Base-by-base conservation (phyloP, 2,888 invertebrate species). In the Eulithis testata region DNA sequence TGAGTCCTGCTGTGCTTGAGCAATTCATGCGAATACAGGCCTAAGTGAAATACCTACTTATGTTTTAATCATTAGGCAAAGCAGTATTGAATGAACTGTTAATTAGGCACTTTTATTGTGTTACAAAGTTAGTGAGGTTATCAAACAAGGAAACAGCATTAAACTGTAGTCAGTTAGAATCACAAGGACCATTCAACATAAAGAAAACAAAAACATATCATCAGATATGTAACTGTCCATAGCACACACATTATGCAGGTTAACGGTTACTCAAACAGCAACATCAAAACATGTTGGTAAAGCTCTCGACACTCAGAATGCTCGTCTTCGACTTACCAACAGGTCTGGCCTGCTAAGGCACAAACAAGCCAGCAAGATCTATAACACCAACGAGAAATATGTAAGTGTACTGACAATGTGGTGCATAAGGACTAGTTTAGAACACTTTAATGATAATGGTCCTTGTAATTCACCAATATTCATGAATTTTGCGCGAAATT, bases 361-460 rank as follows among this genome's bases (percentile, higher is more conserved):
- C 95, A 95, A 94, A 94, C 95, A 95, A 95, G 95, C 95, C 95
- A 95, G 94, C 94, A 95, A 95, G 93, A 95, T 95, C 95, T 95
- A 95, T 93, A 95, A 95, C 94, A 94, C 91, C 92, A 94, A 94
- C 88, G 85, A 91, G 86, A 91, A 89, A 88, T 81, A 88, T 84
- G 80, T 90, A 81, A 91, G 89, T 75, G 78, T 83, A 87, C 85
- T 86, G 86, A 85, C 85, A 87, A 89, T 90, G 90, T 89, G 89
- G 87, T 89, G 90, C 90, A 77, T 85, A 75, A 82, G 84, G 84
- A 93, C 90, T 87, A 88, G 85, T 87, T 85, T 81, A 76, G 76
- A 86, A 84, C 72, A 63, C 74, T 77, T 84, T 84, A 86, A 78
- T 85, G 84, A 83, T 83, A 89, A 92, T 92, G 92, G 93, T 92